These are phyloP conservation scores for Trochalopteron elliotii DNA, from an alignment of 2,113 vertebrate genomes.

Conservation along the genomic window DNA sequence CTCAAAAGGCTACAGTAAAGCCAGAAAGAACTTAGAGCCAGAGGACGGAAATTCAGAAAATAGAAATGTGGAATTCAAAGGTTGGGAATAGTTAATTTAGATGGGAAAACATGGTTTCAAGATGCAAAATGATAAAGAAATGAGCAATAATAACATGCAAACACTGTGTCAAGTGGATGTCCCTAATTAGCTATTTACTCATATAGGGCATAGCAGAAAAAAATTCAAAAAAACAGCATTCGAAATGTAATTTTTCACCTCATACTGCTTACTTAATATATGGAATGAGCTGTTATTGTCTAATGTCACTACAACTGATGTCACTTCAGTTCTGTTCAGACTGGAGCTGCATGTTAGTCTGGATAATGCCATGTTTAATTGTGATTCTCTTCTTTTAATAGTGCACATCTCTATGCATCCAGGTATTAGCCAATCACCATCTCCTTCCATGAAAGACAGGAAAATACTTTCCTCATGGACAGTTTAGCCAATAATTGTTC, in stretches of 20 bases:
- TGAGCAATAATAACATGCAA: neutral
- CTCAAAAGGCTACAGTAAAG: neutral
- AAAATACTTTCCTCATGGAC: neutral
- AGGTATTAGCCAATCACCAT: neutral
- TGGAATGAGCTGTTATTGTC: neutral
- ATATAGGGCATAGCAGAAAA: neutral
- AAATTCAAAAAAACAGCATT: neutral
- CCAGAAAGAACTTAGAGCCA: neutral
- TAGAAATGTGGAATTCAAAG: neutral
- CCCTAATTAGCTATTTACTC: neutral
- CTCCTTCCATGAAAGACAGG: neutral
- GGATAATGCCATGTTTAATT: neutral
- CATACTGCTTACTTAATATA: neutral
- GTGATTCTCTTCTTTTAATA: neutral
- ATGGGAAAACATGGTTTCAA: neutral
- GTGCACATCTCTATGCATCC: neutral
- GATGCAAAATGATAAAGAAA: neutral
- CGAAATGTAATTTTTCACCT: neutral
- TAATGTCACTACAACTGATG: neutral
- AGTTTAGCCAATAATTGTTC: neutral
- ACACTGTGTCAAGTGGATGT: neutral
- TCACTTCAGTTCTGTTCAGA: neutral
- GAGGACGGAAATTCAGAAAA: neutral
- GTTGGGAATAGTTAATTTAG: neutral
- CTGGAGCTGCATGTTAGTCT: neutral